Base-by-base conservation (phyloP, 2,888 invertebrate species). In the Ochropleura leucogaster region DNA sequence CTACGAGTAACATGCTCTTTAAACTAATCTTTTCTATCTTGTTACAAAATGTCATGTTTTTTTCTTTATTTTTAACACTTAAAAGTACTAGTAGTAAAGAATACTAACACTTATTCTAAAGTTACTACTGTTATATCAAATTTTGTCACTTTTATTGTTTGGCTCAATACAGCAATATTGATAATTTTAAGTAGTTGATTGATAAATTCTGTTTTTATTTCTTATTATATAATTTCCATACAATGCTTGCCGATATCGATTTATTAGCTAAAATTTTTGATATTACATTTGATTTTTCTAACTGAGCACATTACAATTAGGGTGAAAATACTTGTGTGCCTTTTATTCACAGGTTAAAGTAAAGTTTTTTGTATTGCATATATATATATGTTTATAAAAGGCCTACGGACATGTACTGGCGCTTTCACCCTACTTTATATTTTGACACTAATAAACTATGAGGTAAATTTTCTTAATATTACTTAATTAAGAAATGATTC, bases 1-100 rank as follows among this genome's bases (percentile, higher is more conserved):
- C 91, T 89, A 83, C 81, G 65, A 83, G 78, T 80, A 83, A 82
- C 74, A 74, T 86, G 79, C 65, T 68, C 68, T 55, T 72, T 76
- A 65, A 75, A 82, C 75, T 66, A 74, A 79, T 44, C 51, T 59
- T 59, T 72, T 84, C 30, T 74, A 57, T 69, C 64, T 44, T 69
- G 72, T 57, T 51, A 55, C 44, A 66, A 77, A 60, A 67, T 68
- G 71, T 64, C 67, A 74, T 86, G 72, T 59, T 74, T 68, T 9
- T 30, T 64, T 64, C 42, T 14, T 53, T 12, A 44, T 65, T 77
- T 59, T 81, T 44, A 75, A 81, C 64, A 79, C 47, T 64, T 49
- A 71, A 75, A 57, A 80, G 70, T 75, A 80, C 72, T 82, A 60
- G 12, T 53, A 60, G n/a, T 64, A 66, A 69, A 70, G 49, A 80